Conservation (phyloP, 2,888 invertebrate genomes). For the Dicyrtoma fusca region DNA sequence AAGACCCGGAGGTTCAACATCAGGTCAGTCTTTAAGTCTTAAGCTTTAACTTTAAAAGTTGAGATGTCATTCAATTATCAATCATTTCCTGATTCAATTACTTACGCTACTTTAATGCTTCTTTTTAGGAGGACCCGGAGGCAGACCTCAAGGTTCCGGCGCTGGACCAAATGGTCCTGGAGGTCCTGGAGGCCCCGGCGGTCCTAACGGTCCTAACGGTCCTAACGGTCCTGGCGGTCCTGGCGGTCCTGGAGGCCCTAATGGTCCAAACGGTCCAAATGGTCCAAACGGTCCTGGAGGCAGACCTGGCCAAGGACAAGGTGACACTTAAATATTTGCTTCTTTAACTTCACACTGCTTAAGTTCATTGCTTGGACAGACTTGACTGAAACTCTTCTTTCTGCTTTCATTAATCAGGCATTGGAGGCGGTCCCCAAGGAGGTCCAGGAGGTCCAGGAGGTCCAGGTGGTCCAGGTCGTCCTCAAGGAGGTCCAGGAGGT, state of each 20-base stretch:
- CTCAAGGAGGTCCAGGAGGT: background rate
- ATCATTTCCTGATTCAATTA: no score
- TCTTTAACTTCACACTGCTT: no score
- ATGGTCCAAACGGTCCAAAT: constrained; percentile 9
- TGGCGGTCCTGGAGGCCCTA: background rate
- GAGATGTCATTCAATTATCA: no score
- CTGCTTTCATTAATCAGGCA: background rate
- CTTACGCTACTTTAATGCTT: background rate
- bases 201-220: constrained; percentile 6
- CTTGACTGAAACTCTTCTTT: background rate
- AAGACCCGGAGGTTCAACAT: constrained; percentile 15
- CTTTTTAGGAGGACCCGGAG: constrained; percentile 17
- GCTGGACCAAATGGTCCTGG: constrained; percentile 21
- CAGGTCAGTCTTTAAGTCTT: no score
- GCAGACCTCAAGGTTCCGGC: background rate
- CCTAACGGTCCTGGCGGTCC: background rate
- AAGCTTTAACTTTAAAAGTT: no score
- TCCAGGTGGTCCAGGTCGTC: constrained; percentile 19
- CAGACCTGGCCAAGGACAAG: no score
- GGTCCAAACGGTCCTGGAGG: no score
- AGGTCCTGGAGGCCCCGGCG: constrained; percentile 32
- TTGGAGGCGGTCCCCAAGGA: constrained; percentile 5
- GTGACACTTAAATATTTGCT: no score
- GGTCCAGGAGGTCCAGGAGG: constrained; percentile 19
- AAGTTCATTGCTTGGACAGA: no score